phyloP scores from a whole-genome alignment of 2,797 vertebrate species.

The Heterohyrax brucei region DNA sequence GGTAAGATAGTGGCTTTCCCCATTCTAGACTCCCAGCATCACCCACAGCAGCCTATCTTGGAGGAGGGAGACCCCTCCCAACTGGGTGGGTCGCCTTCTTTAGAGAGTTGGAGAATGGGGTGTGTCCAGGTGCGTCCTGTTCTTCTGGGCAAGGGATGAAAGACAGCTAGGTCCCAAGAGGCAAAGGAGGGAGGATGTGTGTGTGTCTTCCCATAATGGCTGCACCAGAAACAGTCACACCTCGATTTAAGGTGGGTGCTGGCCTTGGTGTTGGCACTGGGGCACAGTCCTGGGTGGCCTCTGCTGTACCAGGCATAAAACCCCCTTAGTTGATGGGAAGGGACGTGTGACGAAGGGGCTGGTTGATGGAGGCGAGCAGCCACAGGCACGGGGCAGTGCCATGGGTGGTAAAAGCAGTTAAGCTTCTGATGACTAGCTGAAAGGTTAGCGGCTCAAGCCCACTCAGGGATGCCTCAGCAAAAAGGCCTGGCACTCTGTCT shows the following conservation, averaged over 20 bases:
- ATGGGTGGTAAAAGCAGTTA: not conserved
- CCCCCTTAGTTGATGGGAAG: not conserved
- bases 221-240: too few relatives aligned
- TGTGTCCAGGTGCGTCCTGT: not conserved
- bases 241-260: not conserved
- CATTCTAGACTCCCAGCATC: not conserved
- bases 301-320: not conserved
- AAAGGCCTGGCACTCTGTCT: not conserved
- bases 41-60: not conserved
- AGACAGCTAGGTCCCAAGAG: not conserved
- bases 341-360: not conserved
- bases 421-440: not conserved
- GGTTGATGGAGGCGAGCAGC: not conserved
- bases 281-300: not conserved
- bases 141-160: not conserved
- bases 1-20: not conserved
- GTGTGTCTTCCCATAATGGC: not conserved
- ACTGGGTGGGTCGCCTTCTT: not conserved
- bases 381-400: accelerated
- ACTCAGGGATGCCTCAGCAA: not conserved
- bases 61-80: not conserved
- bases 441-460: not conserved
- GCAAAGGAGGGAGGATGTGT: not conserved
- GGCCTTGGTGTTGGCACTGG: not conserved
- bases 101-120: not conserved